Evolutionary conservation across 2,797 vertebrate genomes (phyloP).

Genomic region (Meriones psammophilus): DNA sequence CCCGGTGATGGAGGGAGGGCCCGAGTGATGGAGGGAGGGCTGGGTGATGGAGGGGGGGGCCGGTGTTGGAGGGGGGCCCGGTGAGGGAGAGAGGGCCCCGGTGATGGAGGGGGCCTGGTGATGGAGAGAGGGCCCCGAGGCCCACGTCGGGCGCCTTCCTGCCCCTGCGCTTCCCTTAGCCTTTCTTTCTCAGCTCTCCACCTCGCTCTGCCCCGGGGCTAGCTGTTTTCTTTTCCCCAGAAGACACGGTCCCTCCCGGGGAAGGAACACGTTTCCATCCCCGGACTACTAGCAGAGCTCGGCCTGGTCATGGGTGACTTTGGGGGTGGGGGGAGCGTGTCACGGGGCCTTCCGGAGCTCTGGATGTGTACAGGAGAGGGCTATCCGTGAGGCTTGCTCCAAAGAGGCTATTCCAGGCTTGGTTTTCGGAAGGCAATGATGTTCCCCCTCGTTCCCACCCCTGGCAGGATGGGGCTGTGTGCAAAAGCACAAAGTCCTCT

Average conservation of each 20-base stretch:
- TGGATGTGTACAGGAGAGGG: not conserved
- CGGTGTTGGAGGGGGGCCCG: not conserved
- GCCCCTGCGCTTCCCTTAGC: not conserved
- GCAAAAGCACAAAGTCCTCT: not conserved
- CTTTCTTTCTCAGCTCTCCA: not conserved
- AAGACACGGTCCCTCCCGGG: not conserved
- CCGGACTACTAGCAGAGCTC: not conserved
- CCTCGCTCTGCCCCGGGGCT: not conserved
- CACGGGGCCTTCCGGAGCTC: not conserved
- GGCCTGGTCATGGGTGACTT: not conserved
- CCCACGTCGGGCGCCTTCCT: not conserved
- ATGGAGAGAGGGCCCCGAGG: not conserved
- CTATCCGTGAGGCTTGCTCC: not conserved
- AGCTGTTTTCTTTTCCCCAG: not conserved
- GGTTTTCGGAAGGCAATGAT: not conserved
- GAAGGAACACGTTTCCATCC: not conserved
- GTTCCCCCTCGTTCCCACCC: not conserved
- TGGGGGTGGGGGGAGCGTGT: not conserved
- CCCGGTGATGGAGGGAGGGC: too few relatives aligned
- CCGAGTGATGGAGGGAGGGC: too few relatives aligned
- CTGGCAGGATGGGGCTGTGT: not conserved
- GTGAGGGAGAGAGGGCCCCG: not conserved
- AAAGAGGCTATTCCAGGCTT: not conserved
- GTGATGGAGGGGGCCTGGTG: too few relatives aligned
- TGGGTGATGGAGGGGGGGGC: too few relatives aligned